Base-by-base conservation (phyloP, 2,797 vertebrate genomes). In the Propithecus perrieri region DNA sequence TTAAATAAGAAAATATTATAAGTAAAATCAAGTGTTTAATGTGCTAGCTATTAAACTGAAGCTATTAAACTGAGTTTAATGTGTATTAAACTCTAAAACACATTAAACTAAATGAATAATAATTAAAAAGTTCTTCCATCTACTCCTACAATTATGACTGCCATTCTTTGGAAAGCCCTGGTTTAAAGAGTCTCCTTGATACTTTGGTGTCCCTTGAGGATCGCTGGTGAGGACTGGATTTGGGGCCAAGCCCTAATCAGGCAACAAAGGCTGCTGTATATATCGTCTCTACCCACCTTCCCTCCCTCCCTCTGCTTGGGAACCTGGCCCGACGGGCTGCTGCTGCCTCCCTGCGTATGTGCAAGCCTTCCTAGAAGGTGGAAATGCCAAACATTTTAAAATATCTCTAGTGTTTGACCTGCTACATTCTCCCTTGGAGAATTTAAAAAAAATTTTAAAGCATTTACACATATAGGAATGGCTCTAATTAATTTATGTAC, bases 401-500 rank as follows among this genome's bases (percentile, higher is more conserved):
- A 46, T 48, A 14, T 83, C 28, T 89, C 80, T n/a, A 41, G 50
- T 7, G 6, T 61, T 89, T 83, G 69, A 76, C 28, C 72, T 57
- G 75, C 53, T 35, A n/a, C 35, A 78, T 63, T 87, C 48, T 94
- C 71, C 48, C 83, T 89, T 83, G 57, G 94, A 85, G 79, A 22
- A 61, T 48, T 91, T 38, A 41, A 55, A 43, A 41, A 46, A 7
- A 2, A 50, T 50, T 89, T 57, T 6, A 67, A 78, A 80, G 48
- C 53, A 95, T 81, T 91, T 86, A 86, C 95, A 75, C 26, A 91
- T 69, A n/a, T 13, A 48, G 28, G 50, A 84, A 65, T 72, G 46
- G 75, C 61, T 76, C 43, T 81, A 81, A 95, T 91, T 87, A 79
- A 74, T 93, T 81, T 79, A 92, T 53, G 55, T 72, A 50, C 53